phyloP scores from a whole-genome alignment of 2,888 invertebrate genomes.

The Agrotis clavis region DNA sequence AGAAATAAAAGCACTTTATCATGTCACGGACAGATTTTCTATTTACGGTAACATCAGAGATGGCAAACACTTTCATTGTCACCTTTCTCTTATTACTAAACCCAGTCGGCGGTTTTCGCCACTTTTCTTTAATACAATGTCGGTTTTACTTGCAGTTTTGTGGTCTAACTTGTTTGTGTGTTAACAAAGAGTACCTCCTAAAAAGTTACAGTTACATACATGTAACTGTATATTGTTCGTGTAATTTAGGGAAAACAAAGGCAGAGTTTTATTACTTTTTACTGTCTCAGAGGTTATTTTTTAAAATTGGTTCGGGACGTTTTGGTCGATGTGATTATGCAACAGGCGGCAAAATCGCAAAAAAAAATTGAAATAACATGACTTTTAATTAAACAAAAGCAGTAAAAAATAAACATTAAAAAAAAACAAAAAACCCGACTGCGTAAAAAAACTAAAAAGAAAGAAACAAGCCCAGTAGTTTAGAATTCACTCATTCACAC shows the following conservation, averaged over 20 bases:
- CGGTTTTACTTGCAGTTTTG: conserved; percentile 37
- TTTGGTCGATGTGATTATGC: no score
- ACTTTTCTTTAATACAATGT: conserved; percentile 47
- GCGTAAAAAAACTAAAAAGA: no score
- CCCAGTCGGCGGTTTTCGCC: conserved; percentile 33
- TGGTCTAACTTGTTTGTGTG: conserved; percentile 49
- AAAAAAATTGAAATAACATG: no score
- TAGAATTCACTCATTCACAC: no score
- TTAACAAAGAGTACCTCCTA: conserved; percentile 5
- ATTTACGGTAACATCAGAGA: conserved; percentile 47
- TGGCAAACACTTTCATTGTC: conserved; percentile 68
- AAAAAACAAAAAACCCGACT: no score
- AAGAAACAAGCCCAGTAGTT: no score
- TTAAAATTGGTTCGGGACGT: no score
- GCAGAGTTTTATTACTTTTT: neutral
- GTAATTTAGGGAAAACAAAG: neutral
- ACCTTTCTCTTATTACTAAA: conserved; percentile 67
- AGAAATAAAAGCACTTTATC: conserved; percentile 32
- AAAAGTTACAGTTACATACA: conserved; percentile 11
- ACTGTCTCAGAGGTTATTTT: neutral
- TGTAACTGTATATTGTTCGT: conserved; percentile 24
- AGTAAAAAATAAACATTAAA: no score
- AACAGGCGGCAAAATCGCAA: no score
- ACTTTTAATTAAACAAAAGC: no score
- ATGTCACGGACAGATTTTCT: conserved; percentile 52